phyloP scores from a whole-genome alignment of 2,113 vertebrate species.

The Limanda limanda region DNA sequence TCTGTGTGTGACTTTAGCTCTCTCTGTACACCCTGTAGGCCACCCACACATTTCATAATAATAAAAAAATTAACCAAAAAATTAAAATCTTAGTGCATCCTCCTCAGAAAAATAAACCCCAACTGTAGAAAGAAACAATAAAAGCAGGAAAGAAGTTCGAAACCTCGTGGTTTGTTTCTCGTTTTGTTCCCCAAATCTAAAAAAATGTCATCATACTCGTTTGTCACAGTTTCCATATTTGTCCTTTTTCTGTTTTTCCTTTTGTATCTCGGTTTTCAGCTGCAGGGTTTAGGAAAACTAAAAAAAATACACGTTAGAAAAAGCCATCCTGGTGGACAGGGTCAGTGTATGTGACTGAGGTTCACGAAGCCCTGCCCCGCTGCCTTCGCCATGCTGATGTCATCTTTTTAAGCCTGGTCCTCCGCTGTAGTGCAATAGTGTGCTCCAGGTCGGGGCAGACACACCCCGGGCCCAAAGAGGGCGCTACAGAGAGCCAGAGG shows the following conservation, averaged over 20 bases:
- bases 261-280: conserved; percentile 81
- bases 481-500: conserved; percentile 96
- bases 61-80: conserved; percentile 85
- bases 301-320: conserved; percentile 82
- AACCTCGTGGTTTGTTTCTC: conserved; percentile 80
- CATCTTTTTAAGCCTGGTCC: conserved; percentile 69
- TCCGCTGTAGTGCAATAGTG: conserved; percentile 96
- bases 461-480: conserved; percentile 68
- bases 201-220: conserved; percentile 81
- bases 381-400: conserved; percentile 75
- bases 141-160: conserved; percentile 90
- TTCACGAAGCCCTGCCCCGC: conserved; percentile 84
- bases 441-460: conserved; percentile 85
- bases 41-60: conserved; percentile 88
- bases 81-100: conserved; percentile 99
- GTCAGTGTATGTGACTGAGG: conserved; percentile 97
- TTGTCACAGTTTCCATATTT: conserved; percentile 78
- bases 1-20: conserved; percentile 60
- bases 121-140: conserved; percentile 88
- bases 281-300: conserved; percentile 87
- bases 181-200: conserved; percentile 91
- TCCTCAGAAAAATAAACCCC: conserved; percentile 85
- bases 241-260: conserved; percentile 73
- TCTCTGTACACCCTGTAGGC: conserved; percentile 86
- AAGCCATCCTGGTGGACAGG: conserved; percentile 91